phyloP scores from a whole-genome alignment of 2,797 vertebrate species.

The Myoxocephalus aenaeus region DNA sequence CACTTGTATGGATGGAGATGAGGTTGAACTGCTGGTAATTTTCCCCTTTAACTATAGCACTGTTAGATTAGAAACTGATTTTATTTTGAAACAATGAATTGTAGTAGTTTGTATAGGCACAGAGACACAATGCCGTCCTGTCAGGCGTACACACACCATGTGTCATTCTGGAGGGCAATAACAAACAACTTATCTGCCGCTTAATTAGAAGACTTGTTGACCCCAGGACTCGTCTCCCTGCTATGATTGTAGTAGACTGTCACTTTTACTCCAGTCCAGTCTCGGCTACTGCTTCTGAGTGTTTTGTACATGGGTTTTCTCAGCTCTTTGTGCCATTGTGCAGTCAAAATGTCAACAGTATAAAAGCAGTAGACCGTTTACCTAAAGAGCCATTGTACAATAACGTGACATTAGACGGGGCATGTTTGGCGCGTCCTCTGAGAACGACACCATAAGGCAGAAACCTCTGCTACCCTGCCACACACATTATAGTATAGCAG shows the following conservation, averaged over 20 bases:
- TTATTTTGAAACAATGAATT: neutral
- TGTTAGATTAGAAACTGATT: neutral
- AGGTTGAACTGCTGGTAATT: too few relatives aligned
- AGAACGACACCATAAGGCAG: neutral
- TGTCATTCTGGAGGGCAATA: neutral
- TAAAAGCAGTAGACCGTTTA: neutral
- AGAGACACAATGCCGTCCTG: neutral
- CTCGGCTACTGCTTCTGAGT: neutral
- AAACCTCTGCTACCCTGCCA: neutral
- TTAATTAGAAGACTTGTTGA: neutral
- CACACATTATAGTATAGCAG: neutral
- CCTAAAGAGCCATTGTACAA: neutral
- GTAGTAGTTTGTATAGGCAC: neutral
- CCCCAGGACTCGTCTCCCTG: conserved; percentile 16
- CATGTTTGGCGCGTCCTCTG: conserved; percentile 11
- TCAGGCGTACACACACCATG: neutral
- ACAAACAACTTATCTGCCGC: conserved; percentile 3
- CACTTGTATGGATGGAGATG: too few relatives aligned
- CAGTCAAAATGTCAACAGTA: neutral
- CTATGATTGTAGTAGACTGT: conserved; percentile 20
- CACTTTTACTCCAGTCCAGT: conserved; percentile 1
- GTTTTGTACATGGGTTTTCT: conserved; percentile 7
- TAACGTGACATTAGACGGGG: neutral
- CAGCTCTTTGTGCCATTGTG: neutral
- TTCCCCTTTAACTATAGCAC: neutral